A percentile compares a stretch with the other conserved stretches of the same genome.
phyloP scores from a whole-genome alignment of 1,140 invertebrate genomes.

The Penaeus indicus region DNA sequence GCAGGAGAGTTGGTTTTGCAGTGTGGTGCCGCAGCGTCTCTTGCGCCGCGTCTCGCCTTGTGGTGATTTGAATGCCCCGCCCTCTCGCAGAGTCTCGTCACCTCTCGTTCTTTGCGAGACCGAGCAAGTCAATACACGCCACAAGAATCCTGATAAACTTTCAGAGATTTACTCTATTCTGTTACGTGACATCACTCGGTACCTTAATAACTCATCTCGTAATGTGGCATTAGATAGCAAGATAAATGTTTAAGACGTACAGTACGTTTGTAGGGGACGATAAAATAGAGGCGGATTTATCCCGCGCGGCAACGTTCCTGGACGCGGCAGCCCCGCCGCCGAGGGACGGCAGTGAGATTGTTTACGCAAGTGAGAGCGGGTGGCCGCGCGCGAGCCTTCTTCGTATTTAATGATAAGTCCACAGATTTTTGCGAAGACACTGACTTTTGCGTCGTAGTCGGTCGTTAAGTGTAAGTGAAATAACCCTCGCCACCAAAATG shows the following conservation, averaged over 20 bases:
- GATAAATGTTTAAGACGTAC: neutral
- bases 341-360: slow-evolving; percentile 41
- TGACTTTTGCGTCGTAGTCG: slow-evolving; percentile 15
- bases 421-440: slow-evolving; percentile 33
- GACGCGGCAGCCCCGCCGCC: slow-evolving; percentile 1
- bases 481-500: slow-evolving; percentile 30
- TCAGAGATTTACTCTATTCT: neutral
- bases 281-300: slow-evolving; percentile 26
- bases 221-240: neutral
- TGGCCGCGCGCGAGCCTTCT: slow-evolving; percentile 30
- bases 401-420: slow-evolving; percentile 48
- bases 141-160: slow-evolving; percentile 42
- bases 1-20: too few species aligned
- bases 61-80: slow-evolving; percentile 56
- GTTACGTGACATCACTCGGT: slow-evolving; percentile 29
- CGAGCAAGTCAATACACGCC: slow-evolving; percentile 48
- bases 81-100: slow-evolving; percentile 31
- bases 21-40: too few species aligned
- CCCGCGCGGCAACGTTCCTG: neutral
- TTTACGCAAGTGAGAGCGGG: slow-evolving; percentile 51
- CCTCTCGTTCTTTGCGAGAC: slow-evolving; percentile 44
- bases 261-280: neutral
- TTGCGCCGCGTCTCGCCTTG: neutral
- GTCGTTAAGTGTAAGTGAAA: slow-evolving; percentile 40
- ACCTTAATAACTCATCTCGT: neutral